Evolutionary conservation across 2,888 invertebrate species (phyloP), one percentile per base, ranked within the genome.

Genomic region (Nomada lathburiana): DNA sequence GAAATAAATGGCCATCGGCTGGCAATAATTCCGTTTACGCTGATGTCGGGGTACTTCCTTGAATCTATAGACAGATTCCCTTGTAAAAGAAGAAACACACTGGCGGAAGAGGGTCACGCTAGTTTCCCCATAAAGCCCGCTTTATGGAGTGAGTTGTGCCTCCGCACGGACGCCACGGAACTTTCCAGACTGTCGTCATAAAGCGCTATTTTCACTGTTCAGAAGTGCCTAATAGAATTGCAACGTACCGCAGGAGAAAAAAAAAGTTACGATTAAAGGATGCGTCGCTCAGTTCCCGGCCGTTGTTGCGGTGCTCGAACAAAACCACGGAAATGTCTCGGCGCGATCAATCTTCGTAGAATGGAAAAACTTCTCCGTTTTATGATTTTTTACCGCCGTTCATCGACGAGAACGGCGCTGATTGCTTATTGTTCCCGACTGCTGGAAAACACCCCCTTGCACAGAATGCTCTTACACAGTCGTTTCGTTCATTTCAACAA

Each of bases 181-280:
- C 84, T 88, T 88, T 87, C 84, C 80, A 86, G 89, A 88, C 89
- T 88, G 81, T 84, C 86, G 80, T 88, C 88, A 83, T 88, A 88
- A 88, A 88, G 77, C 79, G 80, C 82, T 80, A 83, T 86, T 88
- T 82, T 87, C 88, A 80, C 85, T 78, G 80, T 77, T 76, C 78
- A 65, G 77, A 73, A 83, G 87, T 76, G 76, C 77, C 78, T 88
- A 85, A 88, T 88, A 88, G 87, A 87, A 88, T 88, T 81, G 84
- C 79, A 76, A 77, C 77, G 71, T 83, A 83, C 75, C 78, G 23
- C 69, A 75, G 57, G 26, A 26, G 2, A 2, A 2, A 26, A 52
- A 72, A 67, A 87, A 81, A 77, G 77, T 88, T 82, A 83, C 85
- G 82, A 85, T 88, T 87, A 83, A 80, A 64, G 69, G 72, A 65